These are phyloP conservation scores for Zaprionus lineosus DNA, from an alignment of 2,888 invertebrate genomes.

Conservation along the genomic window DNA sequence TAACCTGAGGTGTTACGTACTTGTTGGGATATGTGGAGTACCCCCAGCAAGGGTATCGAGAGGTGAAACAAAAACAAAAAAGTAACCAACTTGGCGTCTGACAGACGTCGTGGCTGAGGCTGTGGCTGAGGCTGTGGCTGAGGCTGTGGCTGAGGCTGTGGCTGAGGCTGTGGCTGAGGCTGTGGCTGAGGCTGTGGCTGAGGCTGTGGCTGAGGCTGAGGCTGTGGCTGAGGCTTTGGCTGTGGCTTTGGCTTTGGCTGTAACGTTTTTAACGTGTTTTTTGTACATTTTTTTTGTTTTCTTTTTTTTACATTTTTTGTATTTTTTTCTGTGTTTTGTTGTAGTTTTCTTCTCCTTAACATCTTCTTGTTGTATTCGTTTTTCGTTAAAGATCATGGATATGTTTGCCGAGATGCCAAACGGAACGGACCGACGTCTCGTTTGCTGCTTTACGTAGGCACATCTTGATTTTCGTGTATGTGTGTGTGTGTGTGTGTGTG, in stretches of 20 bases:
- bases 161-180: too few species aligned
- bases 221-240: constrained; percentile 4
- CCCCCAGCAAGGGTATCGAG: constrained; percentile 6
- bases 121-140: constrained; percentile 2
- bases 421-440: constrained; percentile 39
- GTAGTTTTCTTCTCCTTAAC: constrained; percentile 5
- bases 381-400: constrained; percentile 69
- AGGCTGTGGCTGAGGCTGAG: constrained; percentile 36
- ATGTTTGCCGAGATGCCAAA: constrained; percentile 69
- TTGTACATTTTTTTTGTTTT: constrained; percentile 6
- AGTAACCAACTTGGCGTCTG: constrained; percentile 41
- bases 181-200: too few species aligned
- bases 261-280: constrained; percentile 51
- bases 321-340: constrained; percentile 8
- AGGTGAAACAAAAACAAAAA: constrained; percentile 6
- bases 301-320: constrained; percentile 4
- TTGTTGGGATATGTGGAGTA: too few species aligned
- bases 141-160: constrained; percentile 8
- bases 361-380: constrained; percentile 36
- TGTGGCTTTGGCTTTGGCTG: too few species aligned
- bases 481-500: neutral
- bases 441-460: constrained; percentile 49
- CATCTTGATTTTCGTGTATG: constrained; percentile 38
- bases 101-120: constrained; percentile 35
- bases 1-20: too few species aligned